Percentiles rank a stretch among this genome's conserved stretches.
phyloP scores from a whole-genome alignment of 2,797 vertebrate species.

The Esox masquinongy region DNA sequence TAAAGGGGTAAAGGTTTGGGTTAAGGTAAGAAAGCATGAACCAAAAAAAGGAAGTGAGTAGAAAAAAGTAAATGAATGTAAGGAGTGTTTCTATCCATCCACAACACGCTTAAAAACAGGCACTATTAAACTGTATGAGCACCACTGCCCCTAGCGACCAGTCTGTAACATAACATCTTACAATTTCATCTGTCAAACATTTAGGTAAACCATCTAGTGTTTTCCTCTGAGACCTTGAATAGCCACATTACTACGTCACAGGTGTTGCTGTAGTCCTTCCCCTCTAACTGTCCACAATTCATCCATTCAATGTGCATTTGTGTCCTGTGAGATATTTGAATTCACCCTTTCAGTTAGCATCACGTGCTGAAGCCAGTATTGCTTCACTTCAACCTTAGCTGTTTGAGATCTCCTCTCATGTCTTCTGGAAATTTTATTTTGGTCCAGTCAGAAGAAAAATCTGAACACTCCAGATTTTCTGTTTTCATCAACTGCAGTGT shows the following conservation, averaged over 20 bases:
- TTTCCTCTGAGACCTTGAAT: not conserved
- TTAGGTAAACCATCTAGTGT: too few relatives aligned
- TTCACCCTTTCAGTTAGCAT: slow-evolving; percentile 13
- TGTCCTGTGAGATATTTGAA: slow-evolving; percentile 1
- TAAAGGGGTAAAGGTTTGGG: too few relatives aligned
- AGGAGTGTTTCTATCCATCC: too few relatives aligned
- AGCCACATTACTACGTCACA: not conserved
- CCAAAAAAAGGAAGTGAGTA: too few relatives aligned
- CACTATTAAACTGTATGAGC: too few relatives aligned
- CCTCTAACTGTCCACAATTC: slow-evolving; percentile 8
- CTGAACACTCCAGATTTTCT: not conserved
- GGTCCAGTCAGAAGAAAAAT: not conserved
- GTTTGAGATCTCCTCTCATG: not conserved
- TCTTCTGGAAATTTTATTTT: not conserved
- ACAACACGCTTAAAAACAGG: too few relatives aligned
- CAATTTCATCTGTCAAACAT: too few relatives aligned
- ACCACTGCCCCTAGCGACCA: too few relatives aligned
- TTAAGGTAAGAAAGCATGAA: too few relatives aligned
- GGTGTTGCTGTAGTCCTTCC: not conserved
- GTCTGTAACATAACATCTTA: too few relatives aligned
- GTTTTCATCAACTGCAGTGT: slow-evolving; percentile 6
- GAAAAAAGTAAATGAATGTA: too few relatives aligned
- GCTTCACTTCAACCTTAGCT: slow-evolving; percentile 8
- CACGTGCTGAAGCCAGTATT: slow-evolving; percentile 21
- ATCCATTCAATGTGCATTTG: slow-evolving; percentile 17